Evolutionary conservation across 2,113 vertebrate species (phyloP).

Genomic region (Lates calcarifer): DNA sequence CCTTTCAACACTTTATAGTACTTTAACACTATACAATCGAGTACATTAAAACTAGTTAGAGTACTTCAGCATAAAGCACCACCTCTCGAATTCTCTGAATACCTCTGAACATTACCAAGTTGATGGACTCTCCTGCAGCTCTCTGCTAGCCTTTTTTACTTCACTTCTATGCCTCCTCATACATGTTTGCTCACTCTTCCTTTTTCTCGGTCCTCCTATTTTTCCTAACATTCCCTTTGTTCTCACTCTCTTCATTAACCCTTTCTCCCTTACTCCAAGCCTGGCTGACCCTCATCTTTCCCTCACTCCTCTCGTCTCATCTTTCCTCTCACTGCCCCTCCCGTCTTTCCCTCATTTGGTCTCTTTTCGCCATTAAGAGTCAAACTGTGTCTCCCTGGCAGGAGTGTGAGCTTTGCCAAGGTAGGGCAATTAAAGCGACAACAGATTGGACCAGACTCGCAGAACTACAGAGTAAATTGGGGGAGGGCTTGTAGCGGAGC

Average conservation of each 20-base stretch:
- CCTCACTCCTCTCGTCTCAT: conserved; percentile 24
- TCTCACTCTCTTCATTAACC: conserved; percentile 42
- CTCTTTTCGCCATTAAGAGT: conserved; percentile 72
- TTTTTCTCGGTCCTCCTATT: background rate
- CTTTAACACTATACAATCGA: conserved; percentile 11
- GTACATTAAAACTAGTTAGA: conserved; percentile 24
- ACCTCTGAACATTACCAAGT: conserved; percentile 34
- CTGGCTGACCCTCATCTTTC: conserved; percentile 8
- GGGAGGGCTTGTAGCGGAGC: conserved; percentile 43
- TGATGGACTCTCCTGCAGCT: conserved; percentile 33
- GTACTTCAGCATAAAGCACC: conserved; percentile 34
- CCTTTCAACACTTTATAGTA: conserved; percentile 23
- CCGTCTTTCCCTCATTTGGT: conserved; percentile 55
- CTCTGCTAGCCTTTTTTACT: background rate
- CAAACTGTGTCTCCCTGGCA: conserved; percentile 68
- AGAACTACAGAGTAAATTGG: conserved; percentile 70
- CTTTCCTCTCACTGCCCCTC: conserved; percentile 51
- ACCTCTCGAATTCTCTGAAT: conserved; percentile 22
- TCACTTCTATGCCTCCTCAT: conserved; percentile 12
- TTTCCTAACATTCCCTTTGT: conserved; percentile 5
- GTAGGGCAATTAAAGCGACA: conserved; percentile 78
- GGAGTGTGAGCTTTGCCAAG: conserved; percentile 66
- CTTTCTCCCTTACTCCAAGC: conserved; percentile 29
- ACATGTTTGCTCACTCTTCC: conserved; percentile 4
- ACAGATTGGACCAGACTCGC: conserved; percentile 74